Evolutionary conservation across 1,140 invertebrate genomes (phyloP).

Genomic region (Drosophila funebris): DNA sequence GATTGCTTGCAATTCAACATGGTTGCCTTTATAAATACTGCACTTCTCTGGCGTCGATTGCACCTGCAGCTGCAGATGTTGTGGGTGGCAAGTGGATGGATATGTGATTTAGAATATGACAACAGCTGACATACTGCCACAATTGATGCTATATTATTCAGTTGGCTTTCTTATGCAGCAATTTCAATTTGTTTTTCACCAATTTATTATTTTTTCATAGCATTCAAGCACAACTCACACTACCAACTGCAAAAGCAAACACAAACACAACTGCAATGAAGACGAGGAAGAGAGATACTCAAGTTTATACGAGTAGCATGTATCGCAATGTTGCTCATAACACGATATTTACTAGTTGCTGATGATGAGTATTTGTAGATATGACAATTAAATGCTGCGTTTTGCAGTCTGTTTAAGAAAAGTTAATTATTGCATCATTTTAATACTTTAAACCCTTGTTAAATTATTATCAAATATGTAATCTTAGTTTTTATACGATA

Average conservation of each 20-base stretch:
- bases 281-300: constrained; percentile 20
- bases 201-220: constrained; percentile 37
- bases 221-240: constrained; percentile 26
- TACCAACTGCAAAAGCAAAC: constrained; percentile 39
- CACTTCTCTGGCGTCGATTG: not conserved
- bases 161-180: not conserved
- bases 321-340: not conserved
- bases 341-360: not conserved
- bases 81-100: not conserved
- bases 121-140: not conserved
- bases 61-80: constrained; percentile 23
- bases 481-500: not conserved
- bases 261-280: constrained; percentile 48
- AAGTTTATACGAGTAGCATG: constrained; percentile 10
- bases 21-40: not conserved
- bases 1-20: not conserved
- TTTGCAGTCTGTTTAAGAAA: not conserved
- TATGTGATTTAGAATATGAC: not conserved
- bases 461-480: not conserved
- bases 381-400: not conserved
- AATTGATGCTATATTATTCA: not conserved
- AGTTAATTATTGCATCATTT: too few relatives aligned
- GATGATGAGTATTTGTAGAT: too few relatives aligned
- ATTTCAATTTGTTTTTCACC: constrained; percentile 8
- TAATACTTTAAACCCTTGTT: not conserved